Conservation (phyloP, 1,140 invertebrate genomes). For the Meloidogyne floridensis region DNA sequence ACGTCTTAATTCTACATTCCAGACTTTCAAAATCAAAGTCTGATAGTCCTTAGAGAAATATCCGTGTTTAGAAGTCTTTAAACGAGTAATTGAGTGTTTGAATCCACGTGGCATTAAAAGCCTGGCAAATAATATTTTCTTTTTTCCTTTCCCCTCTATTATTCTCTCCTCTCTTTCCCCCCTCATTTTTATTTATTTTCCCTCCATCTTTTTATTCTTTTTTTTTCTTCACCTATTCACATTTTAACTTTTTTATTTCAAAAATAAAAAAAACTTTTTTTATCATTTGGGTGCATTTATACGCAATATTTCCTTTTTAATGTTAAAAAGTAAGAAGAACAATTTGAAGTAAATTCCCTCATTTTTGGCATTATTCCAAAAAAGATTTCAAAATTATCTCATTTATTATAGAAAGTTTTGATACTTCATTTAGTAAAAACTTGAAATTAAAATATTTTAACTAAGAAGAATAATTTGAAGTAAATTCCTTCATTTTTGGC, state of each 20-base stretch:
- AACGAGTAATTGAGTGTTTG: not conserved
- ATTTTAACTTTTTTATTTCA: not conserved
- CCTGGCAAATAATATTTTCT: not conserved
- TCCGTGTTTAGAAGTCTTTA: not conserved
- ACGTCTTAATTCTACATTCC: not conserved
- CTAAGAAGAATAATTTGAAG: too few species aligned
- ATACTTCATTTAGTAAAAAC: too few species aligned
- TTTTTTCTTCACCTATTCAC: not conserved
- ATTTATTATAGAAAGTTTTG: not conserved
- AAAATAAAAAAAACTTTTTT: not conserved
- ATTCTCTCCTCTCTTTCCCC: not conserved
- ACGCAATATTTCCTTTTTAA: not conserved
- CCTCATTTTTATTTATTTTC: not conserved
- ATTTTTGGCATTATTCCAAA: not conserved
- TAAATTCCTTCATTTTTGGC: too few species aligned
- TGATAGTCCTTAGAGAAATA: not conserved
- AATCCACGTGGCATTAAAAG: slow-evolving; percentile 3
- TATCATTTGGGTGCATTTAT: not conserved
- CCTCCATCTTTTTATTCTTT: not conserved
- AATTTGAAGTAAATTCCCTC: not conserved
- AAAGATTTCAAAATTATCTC: not conserved
- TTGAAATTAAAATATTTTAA: too few species aligned
- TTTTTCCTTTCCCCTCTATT: not conserved
- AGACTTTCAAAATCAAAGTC: not conserved
- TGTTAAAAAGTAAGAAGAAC: not conserved